Evolutionary conservation across 2,888 invertebrate genomes (phyloP).

Genomic region (Epirrhoe alternata): DNA sequence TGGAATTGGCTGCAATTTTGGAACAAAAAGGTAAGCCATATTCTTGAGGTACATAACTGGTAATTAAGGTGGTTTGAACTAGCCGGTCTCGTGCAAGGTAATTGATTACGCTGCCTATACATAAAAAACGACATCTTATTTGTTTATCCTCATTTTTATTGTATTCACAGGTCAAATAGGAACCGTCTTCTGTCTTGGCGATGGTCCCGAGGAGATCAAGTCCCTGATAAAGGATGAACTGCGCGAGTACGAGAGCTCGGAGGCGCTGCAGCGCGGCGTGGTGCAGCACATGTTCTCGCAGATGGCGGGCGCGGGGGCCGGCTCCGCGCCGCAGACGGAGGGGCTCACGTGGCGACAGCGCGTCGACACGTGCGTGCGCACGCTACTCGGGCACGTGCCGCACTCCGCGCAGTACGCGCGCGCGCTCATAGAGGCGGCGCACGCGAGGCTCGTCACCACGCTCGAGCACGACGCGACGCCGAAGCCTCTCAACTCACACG

Average conservation of each 20-base stretch:
- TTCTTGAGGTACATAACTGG: not conserved
- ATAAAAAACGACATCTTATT: too few relatives aligned
- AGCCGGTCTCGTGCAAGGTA: too few relatives aligned
- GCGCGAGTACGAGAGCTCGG: slow-evolving; percentile 46
- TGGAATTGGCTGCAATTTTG: slow-evolving; percentile 63
- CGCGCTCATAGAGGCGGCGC: slow-evolving; percentile 54
- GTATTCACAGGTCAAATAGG: slow-evolving; percentile 55
- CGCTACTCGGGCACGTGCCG: slow-evolving; percentile 55
- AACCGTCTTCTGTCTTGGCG: slow-evolving; percentile 65
- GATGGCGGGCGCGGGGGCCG: slow-evolving; percentile 45
- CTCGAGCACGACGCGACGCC: slow-evolving; percentile 40
- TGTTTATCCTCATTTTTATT: not conserved
- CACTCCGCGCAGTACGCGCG: slow-evolving; percentile 64
- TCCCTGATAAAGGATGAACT: slow-evolving; percentile 51
- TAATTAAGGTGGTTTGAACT: too few relatives aligned
- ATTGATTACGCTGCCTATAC: too few relatives aligned
- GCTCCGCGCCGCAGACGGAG: slow-evolving; percentile 39
- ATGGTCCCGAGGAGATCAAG: slow-evolving; percentile 55
- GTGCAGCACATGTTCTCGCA: slow-evolving; percentile 58
- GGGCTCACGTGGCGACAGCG: slow-evolving; percentile 49
- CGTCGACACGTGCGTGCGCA: slow-evolving; percentile 52
- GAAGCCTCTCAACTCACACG: slow-evolving; percentile 48
- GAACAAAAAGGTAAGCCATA: slow-evolving; percentile 57
- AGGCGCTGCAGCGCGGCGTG: slow-evolving; percentile 57
- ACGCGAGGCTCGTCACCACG: slow-evolving; percentile 47